Percentiles rank a stretch among this genome's conserved stretches.
Conservation (phyloP, 2,888 invertebrate genomes). For the Acleris cristana region DNA sequence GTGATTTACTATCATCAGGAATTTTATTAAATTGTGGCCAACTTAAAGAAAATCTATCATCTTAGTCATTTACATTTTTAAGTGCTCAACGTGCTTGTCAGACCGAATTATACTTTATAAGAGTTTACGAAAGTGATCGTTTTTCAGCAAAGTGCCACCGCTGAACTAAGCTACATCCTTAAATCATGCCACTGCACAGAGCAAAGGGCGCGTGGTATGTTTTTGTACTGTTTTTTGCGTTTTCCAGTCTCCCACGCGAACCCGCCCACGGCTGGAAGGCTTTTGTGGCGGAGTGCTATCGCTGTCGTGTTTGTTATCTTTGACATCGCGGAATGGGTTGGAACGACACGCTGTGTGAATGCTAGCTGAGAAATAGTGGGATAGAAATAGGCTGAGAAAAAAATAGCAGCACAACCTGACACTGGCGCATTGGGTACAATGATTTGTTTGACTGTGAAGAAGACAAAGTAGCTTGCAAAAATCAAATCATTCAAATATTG, state of each 20-base stretch:
- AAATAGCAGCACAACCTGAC: too few species aligned
- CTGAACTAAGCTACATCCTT: constrained; percentile 5
- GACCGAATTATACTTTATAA: too few species aligned
- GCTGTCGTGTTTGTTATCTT: constrained; percentile 34
- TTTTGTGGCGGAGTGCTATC: constrained; percentile 21
- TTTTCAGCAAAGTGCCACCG: background rate
- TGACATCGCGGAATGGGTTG: constrained; percentile 29
- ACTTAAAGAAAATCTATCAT: too few species aligned
- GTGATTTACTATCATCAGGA: too few species aligned
- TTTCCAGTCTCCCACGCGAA: constrained; percentile 27
- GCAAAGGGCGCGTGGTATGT: constrained; percentile 20
- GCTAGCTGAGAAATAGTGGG: background rate
- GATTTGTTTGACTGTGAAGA: too few species aligned
- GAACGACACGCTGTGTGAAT: constrained; percentile 4
- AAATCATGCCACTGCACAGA: background rate
- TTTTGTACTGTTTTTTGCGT: constrained; percentile 21
- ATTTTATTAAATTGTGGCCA: too few species aligned
- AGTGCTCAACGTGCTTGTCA: too few species aligned
- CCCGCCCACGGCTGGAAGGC: constrained; percentile 20
- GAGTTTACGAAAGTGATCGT: background rate
- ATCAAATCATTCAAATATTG: too few species aligned
- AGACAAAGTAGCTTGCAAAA: too few species aligned
- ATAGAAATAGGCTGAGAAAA: too few species aligned
- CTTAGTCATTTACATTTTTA: too few species aligned
- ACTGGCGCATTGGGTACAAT: too few species aligned